phyloP scores from a whole-genome alignment of 2,888 invertebrate species.

The Rhorus exstirpatorius region DNA sequence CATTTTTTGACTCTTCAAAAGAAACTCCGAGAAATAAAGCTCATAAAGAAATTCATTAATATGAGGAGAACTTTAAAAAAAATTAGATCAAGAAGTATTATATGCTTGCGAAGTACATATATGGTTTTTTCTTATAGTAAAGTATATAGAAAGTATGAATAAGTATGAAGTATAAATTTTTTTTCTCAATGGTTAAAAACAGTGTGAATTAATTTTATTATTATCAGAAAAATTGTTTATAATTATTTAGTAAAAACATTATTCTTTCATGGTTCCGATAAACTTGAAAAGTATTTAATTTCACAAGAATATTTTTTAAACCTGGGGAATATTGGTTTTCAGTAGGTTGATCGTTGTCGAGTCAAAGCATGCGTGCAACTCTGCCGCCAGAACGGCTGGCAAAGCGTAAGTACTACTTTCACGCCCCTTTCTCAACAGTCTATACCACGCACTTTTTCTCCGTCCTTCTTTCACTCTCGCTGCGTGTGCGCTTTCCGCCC shows the following conservation, averaged over 20 bases:
- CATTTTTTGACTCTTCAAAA: constrained; percentile 54
- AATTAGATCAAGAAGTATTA: no score
- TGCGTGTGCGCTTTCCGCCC: constrained; percentile 34
- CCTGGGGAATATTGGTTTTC: constrained; percentile 2
- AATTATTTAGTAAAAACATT: no score
- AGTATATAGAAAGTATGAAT: background rate
- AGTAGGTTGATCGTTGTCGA: constrained; percentile 44
- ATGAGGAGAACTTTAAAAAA: no score
- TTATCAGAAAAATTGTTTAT: no score
- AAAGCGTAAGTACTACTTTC: constrained; percentile 85
- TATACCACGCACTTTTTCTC: constrained; percentile 60
- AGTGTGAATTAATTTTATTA: no score
- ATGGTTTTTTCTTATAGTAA: constrained; percentile 11
- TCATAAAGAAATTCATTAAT: background rate
- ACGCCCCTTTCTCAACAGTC: constrained; percentile 77
- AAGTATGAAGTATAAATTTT: no score
- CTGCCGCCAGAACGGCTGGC: constrained; percentile 83
- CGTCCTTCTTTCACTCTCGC: constrained; percentile 54
- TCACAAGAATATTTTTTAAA: background rate
- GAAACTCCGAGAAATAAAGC: constrained; percentile 35
- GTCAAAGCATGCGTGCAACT: constrained; percentile 62
- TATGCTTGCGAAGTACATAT: no score
- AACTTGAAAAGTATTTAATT: background rate
- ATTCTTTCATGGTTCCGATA: background rate
- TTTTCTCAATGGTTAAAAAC: no score